Evolutionary conservation across 1,140 invertebrate species (phyloP).

Genomic region (Diabrotica virgifera): DNA sequence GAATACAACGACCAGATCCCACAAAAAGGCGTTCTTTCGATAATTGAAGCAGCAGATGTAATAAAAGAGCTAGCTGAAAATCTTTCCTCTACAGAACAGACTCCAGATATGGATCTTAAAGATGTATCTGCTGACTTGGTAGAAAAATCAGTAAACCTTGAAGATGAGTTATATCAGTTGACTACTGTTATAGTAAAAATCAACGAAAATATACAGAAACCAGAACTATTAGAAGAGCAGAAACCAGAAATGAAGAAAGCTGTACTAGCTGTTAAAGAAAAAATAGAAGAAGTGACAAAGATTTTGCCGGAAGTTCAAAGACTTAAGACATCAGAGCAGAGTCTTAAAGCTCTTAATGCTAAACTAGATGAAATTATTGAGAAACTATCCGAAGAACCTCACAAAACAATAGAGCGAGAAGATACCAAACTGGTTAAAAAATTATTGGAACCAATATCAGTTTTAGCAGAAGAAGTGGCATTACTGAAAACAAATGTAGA

Average conservation of each 20-base stretch:
- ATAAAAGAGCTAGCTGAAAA: slow-evolving; percentile 8
- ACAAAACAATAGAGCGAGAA: not conserved
- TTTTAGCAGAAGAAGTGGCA: not conserved
- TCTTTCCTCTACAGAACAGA: not conserved
- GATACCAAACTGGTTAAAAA: not conserved
- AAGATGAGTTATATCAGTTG: slow-evolving; percentile 24
- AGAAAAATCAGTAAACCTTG: slow-evolving; percentile 14
- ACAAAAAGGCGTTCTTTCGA: not conserved
- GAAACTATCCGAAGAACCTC: not conserved
- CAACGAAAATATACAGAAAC: slow-evolving; percentile 21
- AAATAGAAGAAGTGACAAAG: slow-evolving; percentile 9
- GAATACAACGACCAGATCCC: not conserved
- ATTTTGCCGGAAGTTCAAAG: slow-evolving; percentile 7
- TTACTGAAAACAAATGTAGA: not conserved
- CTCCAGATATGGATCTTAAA: slow-evolving; percentile 3
- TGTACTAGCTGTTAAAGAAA: slow-evolving; percentile 19
- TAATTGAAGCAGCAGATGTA: not conserved
- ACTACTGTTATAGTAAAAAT: slow-evolving; percentile 18
- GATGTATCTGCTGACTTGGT: slow-evolving; percentile 10
- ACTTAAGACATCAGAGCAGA: slow-evolving; percentile 10
- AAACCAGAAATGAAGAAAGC: slow-evolving; percentile 26
- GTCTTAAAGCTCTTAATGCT: slow-evolving; percentile 20
- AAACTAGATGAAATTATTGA: slow-evolving; percentile 20
- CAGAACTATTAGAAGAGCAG: slow-evolving; percentile 16
- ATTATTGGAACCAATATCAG: not conserved